Conservation (phyloP, 2,113 vertebrate species). For the Mesembrinibis cayennensis region DNA sequence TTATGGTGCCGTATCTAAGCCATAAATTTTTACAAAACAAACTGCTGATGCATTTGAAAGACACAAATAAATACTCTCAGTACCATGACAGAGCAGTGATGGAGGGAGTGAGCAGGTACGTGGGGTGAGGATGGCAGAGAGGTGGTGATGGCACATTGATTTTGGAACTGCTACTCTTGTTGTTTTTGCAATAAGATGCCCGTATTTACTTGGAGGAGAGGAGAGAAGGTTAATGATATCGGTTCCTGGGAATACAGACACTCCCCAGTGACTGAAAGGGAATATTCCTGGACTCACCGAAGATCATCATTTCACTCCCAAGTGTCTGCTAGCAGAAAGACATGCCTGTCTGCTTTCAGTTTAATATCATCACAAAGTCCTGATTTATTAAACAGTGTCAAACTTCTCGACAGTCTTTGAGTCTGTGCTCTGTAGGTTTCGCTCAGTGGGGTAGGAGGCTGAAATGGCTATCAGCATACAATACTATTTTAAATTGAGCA, state of each 20-base stretch:
- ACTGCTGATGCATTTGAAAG: constrained; percentile 8
- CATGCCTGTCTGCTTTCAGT: constrained; percentile 14
- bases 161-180: constrained; percentile 33
- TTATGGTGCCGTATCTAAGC: neutral
- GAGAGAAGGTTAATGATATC: constrained; percentile 43
- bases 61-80: neutral
- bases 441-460: neutral
- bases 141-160: constrained; percentile 2
- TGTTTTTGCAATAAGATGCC: constrained; percentile 61
- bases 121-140: constrained; percentile 4
- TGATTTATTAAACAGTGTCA: constrained; percentile 49
- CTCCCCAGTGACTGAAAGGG: constrained; percentile 39
- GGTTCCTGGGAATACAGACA: constrained; percentile 53
- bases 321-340: neutral
- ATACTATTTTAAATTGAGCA: neutral
- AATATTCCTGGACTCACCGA: constrained; percentile 38
- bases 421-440: neutral
- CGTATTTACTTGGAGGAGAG: constrained; percentile 2
- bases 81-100: neutral
- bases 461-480: neutral
- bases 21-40: constrained; percentile 26
- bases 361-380: neutral
- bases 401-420: neutral
- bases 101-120: neutral
- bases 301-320: constrained; percentile 20